phyloP scores from a whole-genome alignment of 1,140 invertebrate species.

The Chironomus tepperi region DNA sequence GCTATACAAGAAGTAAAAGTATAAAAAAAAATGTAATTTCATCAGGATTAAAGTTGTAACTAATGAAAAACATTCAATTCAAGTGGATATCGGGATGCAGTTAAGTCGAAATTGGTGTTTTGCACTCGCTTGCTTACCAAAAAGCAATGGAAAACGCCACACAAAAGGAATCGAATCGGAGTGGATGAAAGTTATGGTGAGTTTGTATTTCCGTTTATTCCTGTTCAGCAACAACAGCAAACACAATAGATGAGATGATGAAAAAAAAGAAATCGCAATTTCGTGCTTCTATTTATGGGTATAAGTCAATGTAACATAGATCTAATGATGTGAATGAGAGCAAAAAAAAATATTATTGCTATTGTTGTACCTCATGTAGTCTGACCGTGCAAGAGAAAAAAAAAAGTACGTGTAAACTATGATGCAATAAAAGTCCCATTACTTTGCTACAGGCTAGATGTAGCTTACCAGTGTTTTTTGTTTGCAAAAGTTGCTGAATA shows the following conservation, averaged over 20 bases:
- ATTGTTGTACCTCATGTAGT: neutral
- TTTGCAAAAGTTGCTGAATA: constrained; percentile 16
- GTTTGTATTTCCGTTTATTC: too few species aligned
- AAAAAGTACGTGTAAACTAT: constrained; percentile 21
- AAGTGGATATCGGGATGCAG: neutral
- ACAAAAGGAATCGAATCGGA: neutral
- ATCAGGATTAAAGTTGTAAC: neutral
- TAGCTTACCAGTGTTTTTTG: neutral
- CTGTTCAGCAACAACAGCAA: too few species aligned
- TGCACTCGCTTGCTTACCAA: neutral
- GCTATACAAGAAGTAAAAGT: neutral
- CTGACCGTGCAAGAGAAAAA: neutral
- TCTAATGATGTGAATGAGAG: constrained; percentile 1
- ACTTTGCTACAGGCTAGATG: neutral
- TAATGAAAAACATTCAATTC: constrained; percentile 2
- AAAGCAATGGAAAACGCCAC: neutral
- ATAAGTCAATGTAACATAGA: constrained; percentile 20
- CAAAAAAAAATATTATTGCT: neutral
- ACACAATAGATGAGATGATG: too few species aligned
- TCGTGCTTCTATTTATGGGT: neutral
- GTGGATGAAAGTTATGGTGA: too few species aligned
- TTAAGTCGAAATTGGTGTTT: neutral
- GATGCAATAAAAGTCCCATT: constrained; percentile 19
- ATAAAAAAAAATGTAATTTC: neutral
- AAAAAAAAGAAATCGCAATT: neutral